These are phyloP conservation scores for Melanotaenia maccullochi DNA, from an alignment of 2,797 vertebrate species.

Conservation along the genomic window DNA sequence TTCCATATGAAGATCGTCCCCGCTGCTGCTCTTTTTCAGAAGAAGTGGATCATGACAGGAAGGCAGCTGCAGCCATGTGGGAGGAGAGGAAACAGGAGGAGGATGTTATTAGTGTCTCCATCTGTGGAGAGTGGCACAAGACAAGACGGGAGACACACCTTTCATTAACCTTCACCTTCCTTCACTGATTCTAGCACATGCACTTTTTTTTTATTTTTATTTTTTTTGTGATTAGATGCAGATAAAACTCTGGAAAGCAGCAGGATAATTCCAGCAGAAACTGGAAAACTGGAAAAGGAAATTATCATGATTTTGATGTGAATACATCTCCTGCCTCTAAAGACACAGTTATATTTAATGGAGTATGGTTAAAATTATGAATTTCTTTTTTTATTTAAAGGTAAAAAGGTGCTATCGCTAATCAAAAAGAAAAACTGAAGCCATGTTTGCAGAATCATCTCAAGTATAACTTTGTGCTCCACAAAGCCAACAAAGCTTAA, in stretches of 20 bases:
- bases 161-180: conserved; percentile 77
- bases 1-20: neutral
- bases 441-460: too few relatives aligned
- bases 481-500: too few relatives aligned
- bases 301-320: too few relatives aligned
- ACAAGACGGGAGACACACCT: conserved; percentile 59
- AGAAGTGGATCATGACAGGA: conserved; percentile 39
- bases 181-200: conserved; percentile 44
- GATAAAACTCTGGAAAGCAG: conserved; percentile 32
- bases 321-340: too few relatives aligned
- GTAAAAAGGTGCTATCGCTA: too few relatives aligned
- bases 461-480: too few relatives aligned
- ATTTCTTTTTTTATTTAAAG: too few relatives aligned
- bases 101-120: conserved; percentile 66
- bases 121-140: conserved; percentile 66
- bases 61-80: neutral
- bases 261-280: neutral
- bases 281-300: too few relatives aligned
- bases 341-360: too few relatives aligned
- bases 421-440: too few relatives aligned
- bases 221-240: neutral
- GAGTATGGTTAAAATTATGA: too few relatives aligned
- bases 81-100: conserved; percentile 41
- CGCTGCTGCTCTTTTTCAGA: conserved; percentile 31
- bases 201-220: conserved; percentile 8